Base-by-base conservation (phyloP, 2,797 vertebrate genomes). In the Parambassis ranga region DNA sequence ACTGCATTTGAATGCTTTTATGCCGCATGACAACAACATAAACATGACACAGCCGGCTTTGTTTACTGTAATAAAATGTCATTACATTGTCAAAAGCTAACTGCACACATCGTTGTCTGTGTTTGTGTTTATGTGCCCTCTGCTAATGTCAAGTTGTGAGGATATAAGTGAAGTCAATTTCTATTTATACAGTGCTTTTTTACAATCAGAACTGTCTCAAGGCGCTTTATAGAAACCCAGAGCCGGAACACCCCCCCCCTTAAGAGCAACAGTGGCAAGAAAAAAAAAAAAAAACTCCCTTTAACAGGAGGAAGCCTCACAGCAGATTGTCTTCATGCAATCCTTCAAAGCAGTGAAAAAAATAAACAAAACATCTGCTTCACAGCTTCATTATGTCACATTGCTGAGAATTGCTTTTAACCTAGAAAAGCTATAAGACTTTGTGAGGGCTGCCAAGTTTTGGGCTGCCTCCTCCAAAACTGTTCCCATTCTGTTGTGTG, bases 401-500 rank as follows among this genome's bases (percentile, higher is more conserved):
- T 15, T 15, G 20, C 9, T 26, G 9, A 24, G 39, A 3, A 24
- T 22, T 22, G 30, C 10, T 47, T 63, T 42, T 15, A 42, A 50
- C 19, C 22, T 1, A 43, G 15, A 50, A 30, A 36, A 42, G 10
- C 27, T 23, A 19, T 18, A 5, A 10, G 32, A 49, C 24, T 60
- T 38, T 6, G 10, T 48, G 15, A 23, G 7, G 15, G 38, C 22
- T 66, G 44, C 55, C 57, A 31, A 1, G 18, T 47, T 32, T n/a
- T 50, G 36, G 24, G 16, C 30, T 59, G 27, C 33, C 4, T 61
- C 11, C 22, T 26, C n/a, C 36, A 26, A 32, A 63, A 30, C 33
- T 16, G 51, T 50, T 71, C 64, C 61, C 7, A 9, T 33, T 65
- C 58, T 49, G 35, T 18, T 13, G 44, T 8, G 26, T 79, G 82